A percentile compares a stretch with the other conserved stretches of the same genome.
Conservation (phyloP, 2,888 invertebrate genomes). For the Brachycybe producta region DNA sequence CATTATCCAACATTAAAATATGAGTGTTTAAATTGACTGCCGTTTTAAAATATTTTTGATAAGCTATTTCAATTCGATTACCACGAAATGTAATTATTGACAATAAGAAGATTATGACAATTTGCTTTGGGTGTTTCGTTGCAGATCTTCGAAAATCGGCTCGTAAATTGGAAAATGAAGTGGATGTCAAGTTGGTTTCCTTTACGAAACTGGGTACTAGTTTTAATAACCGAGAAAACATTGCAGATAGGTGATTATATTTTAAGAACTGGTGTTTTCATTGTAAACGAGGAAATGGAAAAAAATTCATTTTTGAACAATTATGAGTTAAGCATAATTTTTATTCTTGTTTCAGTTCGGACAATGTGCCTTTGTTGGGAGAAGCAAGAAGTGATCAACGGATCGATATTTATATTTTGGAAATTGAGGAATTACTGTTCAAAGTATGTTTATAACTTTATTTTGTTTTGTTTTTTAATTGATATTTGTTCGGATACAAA, state of each 20-base stretch:
- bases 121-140: too few species aligned
- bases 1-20: too few species aligned
- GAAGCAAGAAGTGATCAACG: slow-evolving; percentile 59
- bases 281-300: too few species aligned
- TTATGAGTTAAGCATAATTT: too few species aligned
- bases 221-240: slow-evolving; percentile 13
- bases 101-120: too few species aligned
- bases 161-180: slow-evolving; percentile 84
- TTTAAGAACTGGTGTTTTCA: too few species aligned
- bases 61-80: too few species aligned
- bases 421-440: slow-evolving; percentile 73
- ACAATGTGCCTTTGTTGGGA: slow-evolving; percentile 70
- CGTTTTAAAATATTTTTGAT: too few species aligned
- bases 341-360: too few species aligned
- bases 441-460: slow-evolving; percentile 43
- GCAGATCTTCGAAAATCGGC: slow-evolving; percentile 84
- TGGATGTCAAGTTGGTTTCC: slow-evolving; percentile 86
- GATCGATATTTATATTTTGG: slow-evolving; percentile 82
- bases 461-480: neutral
- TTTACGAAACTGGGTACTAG: slow-evolving; percentile 82
- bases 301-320: too few species aligned
- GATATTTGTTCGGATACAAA: neutral
- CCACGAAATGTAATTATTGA: too few species aligned
- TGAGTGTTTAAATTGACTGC: too few species aligned
- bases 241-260: slow-evolving; percentile 28